These are phyloP conservation scores for Spisula subtruncata DNA, from an alignment of 2,888 invertebrate genomes.

Conservation along the genomic window DNA sequence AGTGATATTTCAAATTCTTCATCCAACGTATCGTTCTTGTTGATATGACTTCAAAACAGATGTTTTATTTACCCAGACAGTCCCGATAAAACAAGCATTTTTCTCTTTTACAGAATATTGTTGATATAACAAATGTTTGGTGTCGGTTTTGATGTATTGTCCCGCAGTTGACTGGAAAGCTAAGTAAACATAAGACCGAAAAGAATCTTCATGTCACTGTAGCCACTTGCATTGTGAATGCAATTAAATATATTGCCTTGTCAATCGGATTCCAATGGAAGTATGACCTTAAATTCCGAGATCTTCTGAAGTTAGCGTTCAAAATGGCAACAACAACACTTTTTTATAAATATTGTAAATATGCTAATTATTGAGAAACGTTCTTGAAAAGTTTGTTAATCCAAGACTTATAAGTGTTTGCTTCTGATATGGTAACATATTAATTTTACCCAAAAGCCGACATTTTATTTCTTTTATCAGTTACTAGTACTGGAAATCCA, in stretches of 20 bases:
- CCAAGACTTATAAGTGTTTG: no score
- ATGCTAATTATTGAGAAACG: no score
- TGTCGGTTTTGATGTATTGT: slow-evolving; percentile 21
- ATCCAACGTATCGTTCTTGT: background rate
- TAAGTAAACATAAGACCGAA: slow-evolving; percentile 14
- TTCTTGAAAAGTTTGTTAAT: no score
- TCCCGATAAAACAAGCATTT: slow-evolving; percentile 11
- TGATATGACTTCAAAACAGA: slow-evolving; percentile 7
- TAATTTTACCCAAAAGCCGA: no score
- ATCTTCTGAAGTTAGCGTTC: background rate
- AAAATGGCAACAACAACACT: no score
- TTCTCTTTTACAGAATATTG: slow-evolving; percentile 1
- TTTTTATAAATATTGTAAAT: no score
- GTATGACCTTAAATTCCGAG: background rate
- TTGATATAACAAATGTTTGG: slow-evolving; percentile 24
- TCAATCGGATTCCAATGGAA: background rate
- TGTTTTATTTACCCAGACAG: slow-evolving; percentile 26
- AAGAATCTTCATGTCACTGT: background rate
- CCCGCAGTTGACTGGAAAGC: slow-evolving; percentile 18
- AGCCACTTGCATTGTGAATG: slow-evolving; percentile 14
- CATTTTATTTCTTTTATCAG: no score
- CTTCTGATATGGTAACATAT: no score
- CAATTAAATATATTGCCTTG: slow-evolving; percentile 23
- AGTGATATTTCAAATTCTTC: slow-evolving; percentile 8
- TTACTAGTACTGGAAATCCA: no score